These are phyloP conservation scores for Micropterix aruncella DNA, from an alignment of 2,888 invertebrate genomes.

Conservation along the genomic window DNA sequence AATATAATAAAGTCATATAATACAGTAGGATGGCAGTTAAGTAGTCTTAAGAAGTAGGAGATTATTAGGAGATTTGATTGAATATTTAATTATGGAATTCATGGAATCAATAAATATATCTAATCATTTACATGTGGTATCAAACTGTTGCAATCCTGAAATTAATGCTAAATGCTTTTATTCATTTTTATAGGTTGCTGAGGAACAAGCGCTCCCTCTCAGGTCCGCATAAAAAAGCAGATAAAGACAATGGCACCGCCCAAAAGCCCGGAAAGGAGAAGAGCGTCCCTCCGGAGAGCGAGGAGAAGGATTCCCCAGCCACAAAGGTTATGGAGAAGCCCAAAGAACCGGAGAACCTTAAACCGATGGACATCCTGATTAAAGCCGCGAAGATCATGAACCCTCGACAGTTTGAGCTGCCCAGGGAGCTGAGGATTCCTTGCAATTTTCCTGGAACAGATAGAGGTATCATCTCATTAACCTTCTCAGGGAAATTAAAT, in stretches of 20 bases:
- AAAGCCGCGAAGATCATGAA: slow-evolving; percentile 74
- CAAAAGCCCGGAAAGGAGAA: neutral
- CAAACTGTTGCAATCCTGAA: too few species aligned
- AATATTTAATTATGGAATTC: too few species aligned
- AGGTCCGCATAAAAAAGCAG: slow-evolving; percentile 22
- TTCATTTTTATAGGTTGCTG: slow-evolving; percentile 16
- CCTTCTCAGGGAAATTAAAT: slow-evolving; percentile 6
- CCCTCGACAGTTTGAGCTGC: slow-evolving; percentile 82
- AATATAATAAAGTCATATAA: too few species aligned
- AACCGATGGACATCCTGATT: slow-evolving; percentile 65
- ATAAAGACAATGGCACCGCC: slow-evolving; percentile 13
- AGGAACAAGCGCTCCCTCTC: slow-evolving; percentile 21
- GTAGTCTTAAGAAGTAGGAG: too few species aligned
- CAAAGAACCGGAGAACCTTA: slow-evolving; percentile 25
- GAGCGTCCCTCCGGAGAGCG: slow-evolving; percentile 6
- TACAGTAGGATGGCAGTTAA: too few species aligned
- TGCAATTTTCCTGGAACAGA: slow-evolving; percentile 73
- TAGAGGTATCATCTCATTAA: slow-evolving; percentile 42
- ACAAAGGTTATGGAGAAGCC: slow-evolving; percentile 13
- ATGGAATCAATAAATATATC: too few species aligned
- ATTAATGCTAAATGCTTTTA: too few species aligned
- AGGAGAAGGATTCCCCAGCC: slow-evolving; percentile 1
- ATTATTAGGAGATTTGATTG: too few species aligned
- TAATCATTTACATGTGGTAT: too few species aligned
- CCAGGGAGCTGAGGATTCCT: slow-evolving; percentile 62